Evolutionary conservation across 2,888 invertebrate genomes (phyloP).

Genomic region (Deilephila porcellus): DNA sequence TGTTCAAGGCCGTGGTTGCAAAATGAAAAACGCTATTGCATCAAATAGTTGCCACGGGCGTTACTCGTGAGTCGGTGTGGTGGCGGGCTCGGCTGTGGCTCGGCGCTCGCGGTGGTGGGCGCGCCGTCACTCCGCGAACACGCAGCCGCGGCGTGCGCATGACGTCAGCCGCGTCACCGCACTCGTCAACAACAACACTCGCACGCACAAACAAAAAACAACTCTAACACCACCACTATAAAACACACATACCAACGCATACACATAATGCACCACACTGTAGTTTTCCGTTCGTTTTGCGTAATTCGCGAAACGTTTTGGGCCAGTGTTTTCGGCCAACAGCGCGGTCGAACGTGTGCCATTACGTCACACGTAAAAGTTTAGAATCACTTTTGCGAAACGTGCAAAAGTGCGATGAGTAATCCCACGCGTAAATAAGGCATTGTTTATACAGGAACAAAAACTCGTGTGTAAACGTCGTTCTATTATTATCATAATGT

Average conservation of each 20-base stretch:
- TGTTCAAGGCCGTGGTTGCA: constrained; percentile 38
- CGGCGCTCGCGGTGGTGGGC: constrained; percentile 65
- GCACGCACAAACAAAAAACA: constrained; percentile 27
- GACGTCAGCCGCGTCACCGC: constrained; percentile 74
- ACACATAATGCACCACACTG: constrained; percentile 32
- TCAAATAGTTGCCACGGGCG: constrained; percentile 44
- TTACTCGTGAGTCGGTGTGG: constrained; percentile 37
- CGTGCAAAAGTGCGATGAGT: constrained; percentile 24
- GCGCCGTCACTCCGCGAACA: constrained; percentile 62
- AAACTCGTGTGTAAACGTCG: constrained; percentile 38
- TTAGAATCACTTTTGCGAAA: constrained; percentile 28
- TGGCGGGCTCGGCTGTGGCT: constrained; percentile 21
- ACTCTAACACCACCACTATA: constrained; percentile 42
- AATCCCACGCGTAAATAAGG: constrained; percentile 27
- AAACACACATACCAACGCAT: constrained; percentile 13
- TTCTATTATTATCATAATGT: constrained; percentile 45
- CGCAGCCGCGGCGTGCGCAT: constrained; percentile 63
- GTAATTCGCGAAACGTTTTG: constrained; percentile 46
- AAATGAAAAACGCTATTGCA: constrained; percentile 39
- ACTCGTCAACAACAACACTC: constrained; percentile 47
- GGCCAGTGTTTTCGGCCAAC: constrained; percentile 40
- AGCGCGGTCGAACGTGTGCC: constrained; percentile 35
- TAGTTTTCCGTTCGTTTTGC: constrained; percentile 58
- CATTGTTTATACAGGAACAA: constrained; percentile 36
- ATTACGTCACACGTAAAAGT: constrained; percentile 40